These are phyloP conservation scores for Calidris pygmaea DNA, from an alignment of 2,113 vertebrate species.

Conservation along the genomic window DNA sequence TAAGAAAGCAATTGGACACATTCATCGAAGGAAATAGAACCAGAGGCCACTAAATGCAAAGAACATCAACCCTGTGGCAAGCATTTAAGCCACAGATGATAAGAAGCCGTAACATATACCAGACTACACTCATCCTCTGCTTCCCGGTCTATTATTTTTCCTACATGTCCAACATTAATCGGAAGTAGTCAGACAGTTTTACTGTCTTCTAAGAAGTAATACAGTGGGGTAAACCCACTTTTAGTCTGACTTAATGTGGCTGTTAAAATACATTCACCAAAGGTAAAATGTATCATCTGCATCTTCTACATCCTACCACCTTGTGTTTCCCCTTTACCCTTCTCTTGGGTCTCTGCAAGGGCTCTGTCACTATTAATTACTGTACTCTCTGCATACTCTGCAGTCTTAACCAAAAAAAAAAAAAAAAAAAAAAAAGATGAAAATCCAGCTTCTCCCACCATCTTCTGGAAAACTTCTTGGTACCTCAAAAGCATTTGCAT, in stretches of 20 bases:
- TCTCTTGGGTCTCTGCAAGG: not conserved
- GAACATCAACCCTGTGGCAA: not conserved
- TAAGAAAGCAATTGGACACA: not conserved
- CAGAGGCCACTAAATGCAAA: not conserved
- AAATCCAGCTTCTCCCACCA: not conserved
- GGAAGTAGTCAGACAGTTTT: not conserved
- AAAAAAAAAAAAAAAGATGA: not conserved
- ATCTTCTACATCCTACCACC: not conserved
- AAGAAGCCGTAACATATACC: not conserved
- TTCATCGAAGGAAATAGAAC: not conserved
- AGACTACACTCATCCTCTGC: not conserved
- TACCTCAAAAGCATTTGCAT: not conserved
- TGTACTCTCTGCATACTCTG: not conserved
- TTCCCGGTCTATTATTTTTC: not conserved
- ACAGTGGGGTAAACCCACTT: not conserved
- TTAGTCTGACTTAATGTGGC: not conserved
- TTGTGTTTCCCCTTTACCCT: not conserved
- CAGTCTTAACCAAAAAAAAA: not conserved
- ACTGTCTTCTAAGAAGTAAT: not conserved
- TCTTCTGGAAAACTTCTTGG: not conserved
- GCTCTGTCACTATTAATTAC: not conserved
- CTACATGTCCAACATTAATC: not conserved
- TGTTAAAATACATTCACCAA: not conserved
- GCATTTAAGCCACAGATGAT: not conserved
- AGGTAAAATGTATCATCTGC: not conserved